Conservation (phyloP, 2,888 invertebrate species). For the Galerucella pusilla region DNA sequence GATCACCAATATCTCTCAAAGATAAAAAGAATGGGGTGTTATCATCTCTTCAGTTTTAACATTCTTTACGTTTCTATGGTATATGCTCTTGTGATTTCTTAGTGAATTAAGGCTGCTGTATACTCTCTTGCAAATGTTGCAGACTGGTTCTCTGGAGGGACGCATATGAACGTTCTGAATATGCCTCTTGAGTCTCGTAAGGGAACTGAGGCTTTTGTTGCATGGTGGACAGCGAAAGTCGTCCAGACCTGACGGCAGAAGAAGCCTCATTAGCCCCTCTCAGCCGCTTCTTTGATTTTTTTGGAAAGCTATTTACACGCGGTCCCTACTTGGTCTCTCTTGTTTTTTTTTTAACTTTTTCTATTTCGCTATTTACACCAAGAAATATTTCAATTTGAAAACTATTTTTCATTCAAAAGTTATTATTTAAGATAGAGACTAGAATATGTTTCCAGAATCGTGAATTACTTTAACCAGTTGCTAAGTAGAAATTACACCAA, state of each 20-base stretch:
- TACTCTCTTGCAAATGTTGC: conserved; percentile 92
- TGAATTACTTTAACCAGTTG: too few species aligned
- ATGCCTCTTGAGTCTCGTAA: conserved; percentile 89
- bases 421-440: too few species aligned
- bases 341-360: conserved; percentile 20
- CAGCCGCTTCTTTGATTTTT: conserved; percentile 38
- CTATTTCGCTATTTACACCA: conserved; percentile 1
- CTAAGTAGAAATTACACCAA: too few species aligned
- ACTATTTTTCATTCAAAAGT: not conserved
- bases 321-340: conserved; percentile 29
- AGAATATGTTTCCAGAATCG: too few species aligned
- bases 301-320: conserved; percentile 44
- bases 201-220: conserved; percentile 89
- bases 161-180: conserved; percentile 93
- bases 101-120: conserved; percentile 92
- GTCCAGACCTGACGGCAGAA: conserved; percentile 79
- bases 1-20: conserved; percentile 50
- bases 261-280: conserved; percentile 60
- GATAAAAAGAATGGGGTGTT: conserved; percentile 63
- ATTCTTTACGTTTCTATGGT: conserved; percentile 85
- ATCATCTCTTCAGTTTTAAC: conserved; percentile 69
- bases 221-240: conserved; percentile 92
- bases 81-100: conserved; percentile 93
- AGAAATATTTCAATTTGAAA: conserved; percentile 5
- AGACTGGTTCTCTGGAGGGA: conserved; percentile 89